Conservation (phyloP, 2,888 invertebrate genomes). For the Drosophila mimica region DNA sequence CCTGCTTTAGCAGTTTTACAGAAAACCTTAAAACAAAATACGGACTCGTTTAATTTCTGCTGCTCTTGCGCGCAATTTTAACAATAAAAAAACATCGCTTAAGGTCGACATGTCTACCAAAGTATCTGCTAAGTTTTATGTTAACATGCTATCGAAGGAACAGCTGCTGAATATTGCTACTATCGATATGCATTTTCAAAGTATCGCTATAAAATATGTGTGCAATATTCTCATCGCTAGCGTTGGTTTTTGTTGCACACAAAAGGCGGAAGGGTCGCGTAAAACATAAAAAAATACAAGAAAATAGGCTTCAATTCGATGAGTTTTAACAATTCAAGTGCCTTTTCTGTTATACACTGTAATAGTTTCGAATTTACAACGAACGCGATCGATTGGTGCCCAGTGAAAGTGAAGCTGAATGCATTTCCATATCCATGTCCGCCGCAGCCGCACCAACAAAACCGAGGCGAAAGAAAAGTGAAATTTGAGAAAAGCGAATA, state of each 20-base stretch:
- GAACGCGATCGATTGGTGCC: conserved; percentile 9
- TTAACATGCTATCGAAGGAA: neutral
- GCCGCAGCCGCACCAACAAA: conserved; percentile 67
- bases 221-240: conserved; percentile 48
- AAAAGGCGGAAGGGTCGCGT: conserved; percentile 46
- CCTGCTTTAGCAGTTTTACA: neutral
- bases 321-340: conserved; percentile 43
- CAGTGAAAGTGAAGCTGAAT: conserved; percentile 47
- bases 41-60: neutral
- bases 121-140: neutral
- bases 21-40: neutral
- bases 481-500: conserved; percentile 58
- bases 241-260: conserved; percentile 62
- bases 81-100: neutral
- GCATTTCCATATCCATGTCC: conserved; percentile 61
- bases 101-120: neutral
- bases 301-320: conserved; percentile 39
- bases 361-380: conserved; percentile 30
- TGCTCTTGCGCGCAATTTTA: neutral
- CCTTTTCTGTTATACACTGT: conserved; percentile 44
- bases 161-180: conserved; percentile 10
- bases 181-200: conserved; percentile 6
- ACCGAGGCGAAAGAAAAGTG: conserved; percentile 67
- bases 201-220: conserved; percentile 16
- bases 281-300: conserved; percentile 33